Percentiles rank a stretch among this genome's conserved stretches.
phyloP scores from a whole-genome alignment of 1,140 invertebrate species.

The Calliphora vicina region DNA sequence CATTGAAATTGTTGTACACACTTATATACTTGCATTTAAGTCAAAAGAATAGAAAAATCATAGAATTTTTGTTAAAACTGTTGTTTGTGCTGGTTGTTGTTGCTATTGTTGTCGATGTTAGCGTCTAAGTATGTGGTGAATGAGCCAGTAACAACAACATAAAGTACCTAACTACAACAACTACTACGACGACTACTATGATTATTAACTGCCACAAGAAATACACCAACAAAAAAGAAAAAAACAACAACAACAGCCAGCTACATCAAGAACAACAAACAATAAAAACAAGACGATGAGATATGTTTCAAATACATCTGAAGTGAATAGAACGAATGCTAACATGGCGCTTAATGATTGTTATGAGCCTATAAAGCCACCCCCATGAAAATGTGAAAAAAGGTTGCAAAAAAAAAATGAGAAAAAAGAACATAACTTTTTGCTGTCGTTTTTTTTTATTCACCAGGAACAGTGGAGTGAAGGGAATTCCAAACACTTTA shows the following conservation, averaged over 20 bases:
- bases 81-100: background rate
- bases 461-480: background rate
- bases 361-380: conserved; percentile 32
- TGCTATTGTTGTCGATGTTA: background rate
- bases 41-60: background rate
- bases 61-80: background rate
- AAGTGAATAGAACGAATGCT: background rate
- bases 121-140: conserved; percentile 29
- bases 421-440: background rate
- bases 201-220: conserved; percentile 11
- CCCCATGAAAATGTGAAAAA: conserved; percentile 19
- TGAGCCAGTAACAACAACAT: conserved; percentile 22
- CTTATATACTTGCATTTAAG: background rate
- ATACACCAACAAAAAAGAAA: background rate
- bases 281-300: background rate
- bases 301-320: background rate
- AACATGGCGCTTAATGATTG: conserved; percentile 33
- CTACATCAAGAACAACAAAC: no score
- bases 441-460: background rate
- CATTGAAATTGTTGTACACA: no score
- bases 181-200: conserved; percentile 1
- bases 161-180: conserved; percentile 2
- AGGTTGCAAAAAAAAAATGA: no score
- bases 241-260: no score
- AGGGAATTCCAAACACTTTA: no score